Evolutionary conservation across 1,140 invertebrate species (phyloP).

Genomic region (Helicorthomorpha holstii): DNA sequence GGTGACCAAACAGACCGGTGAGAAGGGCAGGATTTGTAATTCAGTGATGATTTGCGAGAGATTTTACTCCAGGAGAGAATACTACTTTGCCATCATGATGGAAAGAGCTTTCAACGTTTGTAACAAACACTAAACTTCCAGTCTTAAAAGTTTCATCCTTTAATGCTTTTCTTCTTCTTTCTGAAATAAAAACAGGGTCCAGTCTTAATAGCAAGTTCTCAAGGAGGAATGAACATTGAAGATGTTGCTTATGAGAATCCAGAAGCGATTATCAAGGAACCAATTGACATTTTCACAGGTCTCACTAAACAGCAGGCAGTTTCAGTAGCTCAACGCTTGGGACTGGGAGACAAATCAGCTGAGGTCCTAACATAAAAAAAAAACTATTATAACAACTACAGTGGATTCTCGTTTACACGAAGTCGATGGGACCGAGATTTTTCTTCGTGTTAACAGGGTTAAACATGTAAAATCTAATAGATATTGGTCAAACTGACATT

Average conservation of each 20-base stretch:
- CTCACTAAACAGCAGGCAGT: conserved; percentile 56
- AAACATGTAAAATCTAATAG: too few relatives aligned
- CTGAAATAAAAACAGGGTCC: conserved; percentile 48
- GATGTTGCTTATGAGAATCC: conserved; percentile 87
- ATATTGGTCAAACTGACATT: too few relatives aligned
- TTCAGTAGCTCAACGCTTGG: conserved; percentile 58
- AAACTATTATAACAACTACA: too few relatives aligned
- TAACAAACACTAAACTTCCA: conserved; percentile 10
- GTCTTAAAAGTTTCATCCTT: too few relatives aligned
- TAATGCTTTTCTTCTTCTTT: too few relatives aligned
- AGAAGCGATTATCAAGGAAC: conserved; percentile 76
- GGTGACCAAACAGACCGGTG: conserved; percentile 91
- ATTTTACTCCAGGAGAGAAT: conserved; percentile 86
- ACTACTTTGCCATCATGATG: conserved; percentile 94
- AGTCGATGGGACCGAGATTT: too few relatives aligned
- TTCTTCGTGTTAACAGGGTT: too few relatives aligned
- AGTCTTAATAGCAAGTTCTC: conserved; percentile 83
- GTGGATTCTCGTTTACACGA: too few relatives aligned
- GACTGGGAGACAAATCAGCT: conserved; percentile 50
- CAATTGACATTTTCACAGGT: conserved; percentile 67
- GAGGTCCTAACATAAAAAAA: too few relatives aligned
- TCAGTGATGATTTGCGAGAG: conserved; percentile 89
- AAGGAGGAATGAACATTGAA: conserved; percentile 94
- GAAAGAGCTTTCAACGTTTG: conserved; percentile 63
- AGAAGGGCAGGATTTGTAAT: conserved; percentile 81